Conservation (phyloP, 2,797 vertebrate genomes). For the Scleropages formosus region DNA sequence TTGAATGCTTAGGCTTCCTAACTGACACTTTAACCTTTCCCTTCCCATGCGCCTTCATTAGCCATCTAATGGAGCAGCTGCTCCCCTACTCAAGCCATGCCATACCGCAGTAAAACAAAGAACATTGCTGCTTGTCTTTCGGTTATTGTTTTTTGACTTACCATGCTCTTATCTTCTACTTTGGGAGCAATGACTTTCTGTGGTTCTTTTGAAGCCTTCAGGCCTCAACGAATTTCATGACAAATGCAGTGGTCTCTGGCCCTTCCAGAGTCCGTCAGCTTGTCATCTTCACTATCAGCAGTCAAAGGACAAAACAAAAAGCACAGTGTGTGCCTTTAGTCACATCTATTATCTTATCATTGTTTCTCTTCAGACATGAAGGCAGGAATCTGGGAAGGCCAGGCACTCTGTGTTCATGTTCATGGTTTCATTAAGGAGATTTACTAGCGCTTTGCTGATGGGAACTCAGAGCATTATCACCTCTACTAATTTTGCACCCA, state of each 20-base stretch:
- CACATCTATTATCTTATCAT: background rate
- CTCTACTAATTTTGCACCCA: no score
- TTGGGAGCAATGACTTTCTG: background rate
- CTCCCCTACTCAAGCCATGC: background rate
- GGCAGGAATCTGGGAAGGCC: no score
- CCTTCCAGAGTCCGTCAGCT: background rate
- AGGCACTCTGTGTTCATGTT: background rate
- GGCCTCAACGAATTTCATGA: no score
- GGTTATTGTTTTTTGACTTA: background rate
- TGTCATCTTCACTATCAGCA: background rate
- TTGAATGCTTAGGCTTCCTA: background rate
- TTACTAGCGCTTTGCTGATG: background rate
- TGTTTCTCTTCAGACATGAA: background rate
- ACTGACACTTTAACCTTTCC: conserved; percentile 14
- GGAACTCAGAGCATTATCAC: background rate
- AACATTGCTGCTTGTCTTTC: background rate
- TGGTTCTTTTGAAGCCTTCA: background rate
- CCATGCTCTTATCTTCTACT: background rate
- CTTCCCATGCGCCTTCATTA: conserved; percentile 9
- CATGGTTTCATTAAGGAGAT: background rate
- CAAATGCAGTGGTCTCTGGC: background rate
- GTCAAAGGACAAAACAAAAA: background rate
- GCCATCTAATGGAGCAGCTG: background rate
- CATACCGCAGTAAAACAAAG: background rate
- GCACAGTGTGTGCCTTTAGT: background rate